Evolutionary conservation across 2,888 invertebrate genomes (phyloP).

Genomic region (Erannis defoliaria): DNA sequence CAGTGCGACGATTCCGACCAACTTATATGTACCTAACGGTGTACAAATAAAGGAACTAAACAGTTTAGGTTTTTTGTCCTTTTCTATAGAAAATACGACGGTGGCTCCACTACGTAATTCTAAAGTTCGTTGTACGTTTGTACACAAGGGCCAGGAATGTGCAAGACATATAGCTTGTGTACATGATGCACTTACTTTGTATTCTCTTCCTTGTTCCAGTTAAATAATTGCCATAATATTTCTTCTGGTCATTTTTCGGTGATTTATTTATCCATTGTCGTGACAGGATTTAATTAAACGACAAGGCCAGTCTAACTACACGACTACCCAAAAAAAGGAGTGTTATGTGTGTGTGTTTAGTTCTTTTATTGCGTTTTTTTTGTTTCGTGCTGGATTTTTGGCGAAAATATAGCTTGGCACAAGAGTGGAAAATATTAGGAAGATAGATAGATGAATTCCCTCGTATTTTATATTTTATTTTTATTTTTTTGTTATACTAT

Average conservation of each 20-base stretch:
- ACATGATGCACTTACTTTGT: background rate
- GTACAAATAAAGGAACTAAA: background rate
- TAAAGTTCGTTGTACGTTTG: background rate
- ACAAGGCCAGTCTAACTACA: background rate
- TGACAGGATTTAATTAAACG: conserved; percentile 17
- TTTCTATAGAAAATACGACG: background rate
- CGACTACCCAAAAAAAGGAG: too few relatives aligned
- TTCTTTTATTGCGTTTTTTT: background rate
- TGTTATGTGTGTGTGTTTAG: too few relatives aligned
- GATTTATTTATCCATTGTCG: conserved; percentile 22
- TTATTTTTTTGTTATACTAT: too few relatives aligned
- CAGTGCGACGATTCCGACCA: background rate
- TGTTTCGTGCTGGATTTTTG: background rate
- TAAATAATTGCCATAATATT: conserved; percentile 24
- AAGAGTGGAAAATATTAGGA: too few relatives aligned
- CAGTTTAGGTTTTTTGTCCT: background rate
- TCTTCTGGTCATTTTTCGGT: conserved; percentile 12
- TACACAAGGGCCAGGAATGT: conserved; percentile 7
- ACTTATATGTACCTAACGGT: background rate
- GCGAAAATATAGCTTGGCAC: background rate
- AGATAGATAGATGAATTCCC: too few relatives aligned
- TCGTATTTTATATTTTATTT: too few relatives aligned
- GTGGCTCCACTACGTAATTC: background rate
- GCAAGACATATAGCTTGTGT: background rate
- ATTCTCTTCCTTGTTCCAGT: conserved; percentile 24